phyloP scores from a whole-genome alignment of 2,797 vertebrate genomes.

The Pangasius macronema region DNA sequence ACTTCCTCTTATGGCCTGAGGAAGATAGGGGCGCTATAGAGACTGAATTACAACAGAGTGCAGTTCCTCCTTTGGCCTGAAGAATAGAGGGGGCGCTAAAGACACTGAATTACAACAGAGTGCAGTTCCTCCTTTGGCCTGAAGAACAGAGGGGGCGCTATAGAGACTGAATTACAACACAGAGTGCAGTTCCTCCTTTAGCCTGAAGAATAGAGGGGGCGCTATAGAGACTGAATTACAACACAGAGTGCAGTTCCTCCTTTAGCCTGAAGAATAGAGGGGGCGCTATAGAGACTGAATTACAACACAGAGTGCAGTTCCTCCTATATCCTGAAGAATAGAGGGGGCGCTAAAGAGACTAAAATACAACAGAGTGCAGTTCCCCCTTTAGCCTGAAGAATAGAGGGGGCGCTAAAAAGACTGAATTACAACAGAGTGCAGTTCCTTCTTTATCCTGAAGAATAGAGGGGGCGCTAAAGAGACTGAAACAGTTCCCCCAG shows the following conservation, averaged over 20 bases:
- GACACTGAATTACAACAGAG: background rate
- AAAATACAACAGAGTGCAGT: background rate
- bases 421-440: background rate
- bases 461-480: background rate
- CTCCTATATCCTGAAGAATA: background rate
- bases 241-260: constrained; percentile 12
- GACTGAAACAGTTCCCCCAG: background rate
- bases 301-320: background rate
- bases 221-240: background rate
- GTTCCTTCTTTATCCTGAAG: background rate
- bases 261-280: constrained; percentile 28
- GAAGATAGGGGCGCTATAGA: constrained; percentile 11
- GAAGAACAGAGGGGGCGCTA: background rate
- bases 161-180: background rate
- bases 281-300: constrained; percentile 45
- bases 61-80: background rate
- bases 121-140: background rate
- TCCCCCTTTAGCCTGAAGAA: background rate
- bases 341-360: background rate
- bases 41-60: background rate
- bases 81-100: background rate
- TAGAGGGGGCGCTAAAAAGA: background rate
- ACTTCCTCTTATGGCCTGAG: background rate
- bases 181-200: background rate
- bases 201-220: background rate